Percentiles rank a stretch among this genome's conserved stretches.
These are phyloP conservation scores for Rallus crepitans DNA, from an alignment of 2,797 vertebrate genomes.

Conservation along the genomic window DNA sequence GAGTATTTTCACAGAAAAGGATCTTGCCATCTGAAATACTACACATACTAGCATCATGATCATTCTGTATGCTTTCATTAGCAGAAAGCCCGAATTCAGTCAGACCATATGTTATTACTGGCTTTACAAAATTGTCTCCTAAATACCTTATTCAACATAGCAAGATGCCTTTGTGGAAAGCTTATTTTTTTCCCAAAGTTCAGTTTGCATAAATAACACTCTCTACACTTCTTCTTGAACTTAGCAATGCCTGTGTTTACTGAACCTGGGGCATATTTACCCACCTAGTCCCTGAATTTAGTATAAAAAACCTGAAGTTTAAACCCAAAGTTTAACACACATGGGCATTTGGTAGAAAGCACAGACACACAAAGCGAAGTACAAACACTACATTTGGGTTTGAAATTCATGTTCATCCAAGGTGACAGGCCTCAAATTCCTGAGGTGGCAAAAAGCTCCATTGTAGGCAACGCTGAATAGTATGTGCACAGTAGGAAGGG, in stretches of 20 bases:
- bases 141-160: background rate
- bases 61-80: background rate
- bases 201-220: background rate
- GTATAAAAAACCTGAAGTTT: background rate
- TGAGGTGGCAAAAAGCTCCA: background rate
- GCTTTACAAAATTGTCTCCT: background rate
- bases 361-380: accelerated
- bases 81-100: background rate
- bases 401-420: background rate
- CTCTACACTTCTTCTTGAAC: background rate
- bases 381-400: accelerated
- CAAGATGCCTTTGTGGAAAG: background rate
- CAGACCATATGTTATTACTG: background rate
- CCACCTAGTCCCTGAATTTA: background rate
- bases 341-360: background rate
- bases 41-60: background rate
- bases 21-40: background rate
- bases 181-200: background rate
- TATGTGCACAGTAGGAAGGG: background rate
- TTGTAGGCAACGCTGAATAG: background rate
- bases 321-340: background rate
- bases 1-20: background rate
- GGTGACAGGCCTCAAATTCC: background rate
- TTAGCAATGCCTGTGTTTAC: background rate
- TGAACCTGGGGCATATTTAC: background rate